These are phyloP conservation scores for Drosophila novamexicana DNA, from an alignment of 1,140 invertebrate species.

Conservation along the genomic window DNA sequence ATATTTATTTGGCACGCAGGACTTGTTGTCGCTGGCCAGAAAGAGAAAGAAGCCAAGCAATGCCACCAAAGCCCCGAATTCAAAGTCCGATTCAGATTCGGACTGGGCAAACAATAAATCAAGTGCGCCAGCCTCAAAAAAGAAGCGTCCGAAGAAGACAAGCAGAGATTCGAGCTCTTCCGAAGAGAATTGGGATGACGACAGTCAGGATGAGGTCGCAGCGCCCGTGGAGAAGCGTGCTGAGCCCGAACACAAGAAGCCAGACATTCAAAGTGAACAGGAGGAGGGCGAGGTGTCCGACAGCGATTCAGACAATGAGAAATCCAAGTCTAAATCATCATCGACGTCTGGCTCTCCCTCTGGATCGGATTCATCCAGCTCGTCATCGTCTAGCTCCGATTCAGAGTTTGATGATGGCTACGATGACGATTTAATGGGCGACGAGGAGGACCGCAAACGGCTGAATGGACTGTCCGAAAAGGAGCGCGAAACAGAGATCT, in stretches of 20 bases:
- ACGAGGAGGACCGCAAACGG: constrained; percentile 95
- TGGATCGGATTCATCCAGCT: constrained; percentile 58
- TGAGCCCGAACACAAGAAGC: constrained; percentile 25
- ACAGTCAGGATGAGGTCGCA: constrained; percentile 54
- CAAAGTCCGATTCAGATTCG: constrained; percentile 86
- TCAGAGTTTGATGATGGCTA: constrained; percentile 89
- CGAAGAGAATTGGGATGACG: constrained; percentile 83
- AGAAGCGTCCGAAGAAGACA: constrained; percentile 87
- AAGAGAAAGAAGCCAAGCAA: constrained; percentile 90
- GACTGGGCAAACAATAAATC: constrained; percentile 85
- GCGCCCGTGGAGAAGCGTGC: constrained; percentile 16
- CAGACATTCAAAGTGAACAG: constrained; percentile 50
- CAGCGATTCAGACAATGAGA: constrained; percentile 67
- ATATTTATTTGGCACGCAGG: constrained; percentile 86
- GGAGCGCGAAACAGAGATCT: constrained; percentile 98
- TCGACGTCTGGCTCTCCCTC: constrained; percentile 35
- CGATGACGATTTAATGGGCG: constrained; percentile 98
- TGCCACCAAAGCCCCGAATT: constrained; percentile 75
- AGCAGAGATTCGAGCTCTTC: constrained; percentile 87
- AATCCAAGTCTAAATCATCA: constrained; percentile 55
- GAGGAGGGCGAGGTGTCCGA: constrained; percentile 81
- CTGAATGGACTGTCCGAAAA: constrained; percentile 98
- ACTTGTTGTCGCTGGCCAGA: constrained; percentile 93
- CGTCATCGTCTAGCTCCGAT: constrained; percentile 83
- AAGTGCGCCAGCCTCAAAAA: constrained; percentile 85